Percentiles rank a stretch among this genome's conserved stretches.
These are phyloP conservation scores for Aphodius granarius DNA, from an alignment of 2,888 invertebrate genomes.

Conservation along the genomic window DNA sequence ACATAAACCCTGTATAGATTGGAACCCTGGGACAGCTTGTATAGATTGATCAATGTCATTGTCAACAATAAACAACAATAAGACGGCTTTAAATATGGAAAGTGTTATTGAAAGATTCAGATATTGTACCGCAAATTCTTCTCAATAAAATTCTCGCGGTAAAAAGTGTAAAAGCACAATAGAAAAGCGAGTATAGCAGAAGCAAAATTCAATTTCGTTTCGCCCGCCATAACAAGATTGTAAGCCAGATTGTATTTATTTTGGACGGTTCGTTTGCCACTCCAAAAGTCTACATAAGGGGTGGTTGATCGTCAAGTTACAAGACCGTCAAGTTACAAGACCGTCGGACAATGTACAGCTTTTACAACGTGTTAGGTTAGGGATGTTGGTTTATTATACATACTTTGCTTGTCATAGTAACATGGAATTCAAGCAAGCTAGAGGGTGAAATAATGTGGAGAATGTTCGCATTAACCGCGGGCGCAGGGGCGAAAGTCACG, in stretches of 20 bases:
- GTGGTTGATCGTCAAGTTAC: neutral
- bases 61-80: too few relatives aligned
- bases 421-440: constrained; percentile 8
- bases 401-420: too few relatives aligned
- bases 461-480: constrained; percentile 25
- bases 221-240: constrained; percentile 11
- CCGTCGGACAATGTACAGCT: neutral
- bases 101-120: too few relatives aligned
- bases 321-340: neutral
- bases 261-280: constrained; percentile 7
- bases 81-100: too few relatives aligned
- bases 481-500: constrained; percentile 34
- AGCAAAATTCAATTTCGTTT: constrained; percentile 10
- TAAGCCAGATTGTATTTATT: constrained; percentile 11
- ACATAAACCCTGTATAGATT: too few relatives aligned
- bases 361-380: neutral
- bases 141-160: too few relatives aligned
- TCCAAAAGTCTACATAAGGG: neutral
- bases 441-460: constrained; percentile 1
- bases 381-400: too few relatives aligned
- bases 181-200: neutral
- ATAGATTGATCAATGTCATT: too few relatives aligned
- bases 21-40: too few relatives aligned
- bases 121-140: too few relatives aligned
- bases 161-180: too few relatives aligned